These are phyloP conservation scores for Papilio dardanus DNA, from an alignment of 1,140 invertebrate species.

Conservation along the genomic window DNA sequence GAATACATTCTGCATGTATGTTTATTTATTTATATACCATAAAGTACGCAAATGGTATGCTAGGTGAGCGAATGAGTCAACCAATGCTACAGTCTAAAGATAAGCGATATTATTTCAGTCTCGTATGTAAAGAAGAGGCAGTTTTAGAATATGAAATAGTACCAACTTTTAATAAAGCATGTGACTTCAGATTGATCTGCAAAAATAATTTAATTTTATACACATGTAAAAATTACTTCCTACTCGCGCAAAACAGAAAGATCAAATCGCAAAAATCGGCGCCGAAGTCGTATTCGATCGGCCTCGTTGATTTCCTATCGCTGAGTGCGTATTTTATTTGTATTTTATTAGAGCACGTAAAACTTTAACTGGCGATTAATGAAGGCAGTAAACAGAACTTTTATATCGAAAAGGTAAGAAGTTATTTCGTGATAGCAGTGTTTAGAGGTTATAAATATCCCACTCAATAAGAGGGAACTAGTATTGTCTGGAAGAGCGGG, in stretches of 20 bases:
- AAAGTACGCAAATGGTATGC: not conserved
- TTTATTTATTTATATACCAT: not conserved
- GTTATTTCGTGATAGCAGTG: slow-evolving; percentile 2
- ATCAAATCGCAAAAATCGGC: not conserved
- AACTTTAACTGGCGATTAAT: slow-evolving; percentile 16
- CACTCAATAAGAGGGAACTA: not conserved
- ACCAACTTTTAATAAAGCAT: not conserved
- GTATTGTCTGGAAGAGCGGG: not conserved
- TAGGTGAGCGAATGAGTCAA: not conserved
- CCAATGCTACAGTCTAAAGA: no score
- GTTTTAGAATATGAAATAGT: not conserved
- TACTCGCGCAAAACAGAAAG: not conserved
- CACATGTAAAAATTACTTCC: not conserved
- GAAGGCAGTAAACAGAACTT: slow-evolving; percentile 17
- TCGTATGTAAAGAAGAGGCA: not conserved
- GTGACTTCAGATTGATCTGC: not conserved
- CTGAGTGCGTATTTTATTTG: slow-evolving; percentile 21
- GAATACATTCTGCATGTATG: not conserved
- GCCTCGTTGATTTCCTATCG: slow-evolving; percentile 6
- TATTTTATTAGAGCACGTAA: slow-evolving; percentile 23
- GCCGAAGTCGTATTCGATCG: not conserved
- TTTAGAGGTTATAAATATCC: not conserved
- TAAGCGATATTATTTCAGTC: no score
- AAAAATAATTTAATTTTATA: not conserved
- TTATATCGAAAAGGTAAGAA: slow-evolving; percentile 19